Base-by-base conservation (phyloP, 2,113 vertebrate species). In the Nerophis lumbriciformis region DNA sequence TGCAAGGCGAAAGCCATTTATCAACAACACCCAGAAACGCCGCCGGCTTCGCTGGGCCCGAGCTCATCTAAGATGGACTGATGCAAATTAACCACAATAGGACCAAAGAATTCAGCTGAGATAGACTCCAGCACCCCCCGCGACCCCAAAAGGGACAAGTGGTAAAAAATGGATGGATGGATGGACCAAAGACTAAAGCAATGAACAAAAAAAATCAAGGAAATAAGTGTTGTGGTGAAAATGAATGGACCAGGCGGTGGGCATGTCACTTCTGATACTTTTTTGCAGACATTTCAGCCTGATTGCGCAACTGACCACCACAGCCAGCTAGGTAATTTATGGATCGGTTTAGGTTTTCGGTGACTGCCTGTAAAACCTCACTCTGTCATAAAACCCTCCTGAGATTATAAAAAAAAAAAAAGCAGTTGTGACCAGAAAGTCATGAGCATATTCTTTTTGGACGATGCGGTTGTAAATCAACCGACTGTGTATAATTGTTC, bases 291-390 rank as follows among this genome's bases (percentile, higher is more conserved):
- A 28, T 63, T 2, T 28, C 64, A 35, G 50, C 52, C 53, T 50
- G 14, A 13, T 10, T 48, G 54, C 68, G 65, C 16, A 63, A 53
- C 72, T 56, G 59, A 63, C 68, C 73, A 44, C 28, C 65, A 59
- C 50, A 52, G 28, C 65, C 64, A 52, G 59, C 19, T 13, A 55
- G 53, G 57, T 73, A 47, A 78, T 75, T 77, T 68, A 83, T 71
- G 57, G 67, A 51, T 61, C 16, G 45, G 63, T 70, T 64, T 58
- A 58, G 57, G 55, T 72, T 84, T 80, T 74, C 72, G 39, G 16
- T 39, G 53, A 49, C 54, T 6, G 60, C 58, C 51, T 51, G 55
- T 39, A 77, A 66, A 47, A 55, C 39, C 50, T 52, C 61, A 6
- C 51, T 69, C 28, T 48, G 55, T 67, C 60, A 65, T 47, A 35